A percentile compares a stretch with the other conserved stretches of the same genome.
phyloP scores from a whole-genome alignment of 2,797 vertebrate species.

The Cryptoblepharus egeriae region DNA sequence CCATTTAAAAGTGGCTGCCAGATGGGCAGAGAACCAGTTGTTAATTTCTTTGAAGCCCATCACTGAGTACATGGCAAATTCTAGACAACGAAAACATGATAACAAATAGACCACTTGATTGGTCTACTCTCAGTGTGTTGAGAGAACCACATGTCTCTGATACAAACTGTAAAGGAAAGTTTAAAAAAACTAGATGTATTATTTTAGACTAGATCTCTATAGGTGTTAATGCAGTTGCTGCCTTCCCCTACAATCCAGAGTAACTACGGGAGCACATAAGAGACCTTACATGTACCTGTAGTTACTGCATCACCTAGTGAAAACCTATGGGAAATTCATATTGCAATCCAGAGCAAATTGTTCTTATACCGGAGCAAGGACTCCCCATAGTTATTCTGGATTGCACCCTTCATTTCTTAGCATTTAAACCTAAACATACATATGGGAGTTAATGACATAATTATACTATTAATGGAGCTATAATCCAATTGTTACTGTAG shows the following conservation, averaged over 20 bases:
- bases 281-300: too few species aligned
- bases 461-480: not conserved
- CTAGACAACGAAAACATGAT: not conserved
- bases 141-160: not conserved
- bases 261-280: too few species aligned
- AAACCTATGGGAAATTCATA: too few species aligned
- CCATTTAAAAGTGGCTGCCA: too few species aligned
- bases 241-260: too few species aligned
- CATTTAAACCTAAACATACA: not conserved
- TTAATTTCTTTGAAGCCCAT: too few species aligned
- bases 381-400: too few species aligned
- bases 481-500: not conserved
- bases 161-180: not conserved
- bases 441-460: not conserved
- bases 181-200: not conserved
- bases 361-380: too few species aligned
- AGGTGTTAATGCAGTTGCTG: not conserved
- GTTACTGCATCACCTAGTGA: too few species aligned
- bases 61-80: not conserved
- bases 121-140: not conserved
- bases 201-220: not conserved
- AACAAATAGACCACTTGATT: not conserved
- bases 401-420: not conserved
- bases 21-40: too few species aligned
- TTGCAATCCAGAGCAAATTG: too few species aligned